Evolutionary conservation across 2,888 invertebrate genomes (phyloP), one percentile per base, ranked within the genome.

Genomic region (Apodemia hepburni): DNA sequence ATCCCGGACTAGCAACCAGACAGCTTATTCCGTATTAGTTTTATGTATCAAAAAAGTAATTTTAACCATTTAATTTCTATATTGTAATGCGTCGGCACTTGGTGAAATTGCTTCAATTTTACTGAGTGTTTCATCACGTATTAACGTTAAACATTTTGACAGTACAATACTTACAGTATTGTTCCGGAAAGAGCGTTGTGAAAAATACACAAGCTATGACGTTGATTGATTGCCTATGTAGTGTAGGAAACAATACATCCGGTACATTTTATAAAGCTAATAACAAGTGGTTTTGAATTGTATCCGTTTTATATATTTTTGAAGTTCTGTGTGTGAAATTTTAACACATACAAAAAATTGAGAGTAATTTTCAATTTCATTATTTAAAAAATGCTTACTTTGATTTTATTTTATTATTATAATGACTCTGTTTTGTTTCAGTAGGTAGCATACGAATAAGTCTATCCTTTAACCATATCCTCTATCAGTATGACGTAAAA

Each of bases 201-300:
- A 4, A 27, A 54, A 54, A 54, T 54, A 54, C 27, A 54, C 51
- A 54, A 27, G 18, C 51, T 42, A 42, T 27, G 51, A 22, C 51
- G 12, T 54, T 22, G 51, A 54, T 54, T 54, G 51, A 54, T 54
- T 5, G 51, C 2, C 3, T 54, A 22, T 54, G 51, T 18, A 51
- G 11, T 51, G 51, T 27, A 54, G 49, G 27, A 54, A 9, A 22
- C 51, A 51, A 22, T 22, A 51, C 22, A 51, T 54, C 9, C 15
- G 27, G 27, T 27, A 12, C 15, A 27, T 27, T 54, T 12, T 27
- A 54, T 54, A 27, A 54, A 54, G 22, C 15, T 54, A 4, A 27
- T 54, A 27, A 27, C 45, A n/a, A 45, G 15, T n/a, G 15, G 45
- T 45, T 45, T 12, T 9, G 1, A 51, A 22, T 12, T 51, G 11